Conservation (phyloP, 2,888 invertebrate species). For the Pasiphila rectangulata region DNA sequence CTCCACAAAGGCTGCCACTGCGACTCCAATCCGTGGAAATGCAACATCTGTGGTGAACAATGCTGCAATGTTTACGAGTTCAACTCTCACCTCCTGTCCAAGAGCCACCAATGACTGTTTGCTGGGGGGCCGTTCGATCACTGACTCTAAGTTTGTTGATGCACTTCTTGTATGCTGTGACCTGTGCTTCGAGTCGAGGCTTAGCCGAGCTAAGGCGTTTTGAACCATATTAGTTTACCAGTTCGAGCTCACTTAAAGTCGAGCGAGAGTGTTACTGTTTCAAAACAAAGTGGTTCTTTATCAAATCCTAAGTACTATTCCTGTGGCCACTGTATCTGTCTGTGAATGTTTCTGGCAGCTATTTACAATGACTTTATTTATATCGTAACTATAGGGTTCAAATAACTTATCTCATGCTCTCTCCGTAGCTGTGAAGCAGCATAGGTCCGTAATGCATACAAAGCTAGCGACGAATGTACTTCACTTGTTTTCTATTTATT, state of each 20-base stretch:
- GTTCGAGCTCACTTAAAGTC: neutral
- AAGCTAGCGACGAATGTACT: slow-evolving; percentile 57
- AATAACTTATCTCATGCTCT: neutral
- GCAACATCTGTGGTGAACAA: slow-evolving; percentile 97
- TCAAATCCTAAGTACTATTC: neutral
- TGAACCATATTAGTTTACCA: neutral
- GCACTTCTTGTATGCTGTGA: slow-evolving; percentile 55
- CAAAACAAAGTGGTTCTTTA: too few species aligned
- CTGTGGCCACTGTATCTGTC: neutral
- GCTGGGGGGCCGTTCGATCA: slow-evolving; percentile 75
- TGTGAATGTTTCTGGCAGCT: neutral
- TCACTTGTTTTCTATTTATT: slow-evolving; percentile 43
- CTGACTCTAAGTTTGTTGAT: slow-evolving; percentile 55
- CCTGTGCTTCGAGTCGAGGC: neutral
- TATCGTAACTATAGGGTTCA: neutral
- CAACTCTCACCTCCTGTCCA: slow-evolving; percentile 96
- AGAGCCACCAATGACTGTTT: slow-evolving; percentile 90
- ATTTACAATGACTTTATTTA: neutral
- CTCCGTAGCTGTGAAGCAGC: neutral
- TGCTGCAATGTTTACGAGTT: slow-evolving; percentile 98
- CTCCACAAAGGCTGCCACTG: slow-evolving; percentile 99
- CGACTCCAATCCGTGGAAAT: slow-evolving; percentile 97
- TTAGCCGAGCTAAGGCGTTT: neutral
- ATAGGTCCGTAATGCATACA: slow-evolving; percentile 28
- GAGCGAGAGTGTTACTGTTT: too few species aligned